Conservation (phyloP, 2,888 invertebrate species). For the Oxycera nigricornis region DNA sequence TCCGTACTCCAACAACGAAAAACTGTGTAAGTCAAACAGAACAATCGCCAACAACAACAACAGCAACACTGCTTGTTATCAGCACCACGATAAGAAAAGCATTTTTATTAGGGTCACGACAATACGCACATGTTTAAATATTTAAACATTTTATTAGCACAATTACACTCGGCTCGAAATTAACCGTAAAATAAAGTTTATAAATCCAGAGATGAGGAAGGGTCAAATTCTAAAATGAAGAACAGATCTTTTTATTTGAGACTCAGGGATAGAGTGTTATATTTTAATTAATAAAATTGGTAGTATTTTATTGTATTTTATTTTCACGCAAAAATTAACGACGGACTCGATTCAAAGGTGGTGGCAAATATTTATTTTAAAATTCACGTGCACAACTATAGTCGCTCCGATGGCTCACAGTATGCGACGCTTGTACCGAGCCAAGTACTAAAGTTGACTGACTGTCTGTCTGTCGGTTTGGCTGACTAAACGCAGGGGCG, state of each 20-base stretch:
- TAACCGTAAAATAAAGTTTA: too few relatives aligned
- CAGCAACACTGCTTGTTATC: not conserved
- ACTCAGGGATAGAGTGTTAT: too few relatives aligned
- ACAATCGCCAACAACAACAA: not conserved
- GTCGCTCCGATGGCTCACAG: not conserved
- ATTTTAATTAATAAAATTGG: too few relatives aligned
- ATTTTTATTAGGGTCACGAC: not conserved
- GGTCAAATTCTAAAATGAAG: too few relatives aligned
- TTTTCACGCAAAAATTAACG: not conserved
- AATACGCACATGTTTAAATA: not conserved
- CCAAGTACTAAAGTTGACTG: constrained; percentile 30
- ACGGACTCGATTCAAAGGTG: not conserved
- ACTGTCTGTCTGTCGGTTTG: not conserved
- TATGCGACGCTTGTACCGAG: constrained; percentile 4
- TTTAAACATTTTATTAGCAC: not conserved
- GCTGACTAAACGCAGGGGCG: not conserved
- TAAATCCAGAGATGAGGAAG: too few relatives aligned
- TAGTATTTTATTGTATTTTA: too few relatives aligned
- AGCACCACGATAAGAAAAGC: not conserved
- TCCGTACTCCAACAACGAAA: too few relatives aligned
- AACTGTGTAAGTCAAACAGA: not conserved
- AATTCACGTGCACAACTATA: not conserved
- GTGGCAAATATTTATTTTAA: not conserved
- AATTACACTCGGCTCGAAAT: constrained; percentile 1
- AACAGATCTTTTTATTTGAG: too few relatives aligned